These are phyloP conservation scores for Mus minutoides DNA, from an alignment of 2,797 vertebrate species.

Conservation along the genomic window DNA sequence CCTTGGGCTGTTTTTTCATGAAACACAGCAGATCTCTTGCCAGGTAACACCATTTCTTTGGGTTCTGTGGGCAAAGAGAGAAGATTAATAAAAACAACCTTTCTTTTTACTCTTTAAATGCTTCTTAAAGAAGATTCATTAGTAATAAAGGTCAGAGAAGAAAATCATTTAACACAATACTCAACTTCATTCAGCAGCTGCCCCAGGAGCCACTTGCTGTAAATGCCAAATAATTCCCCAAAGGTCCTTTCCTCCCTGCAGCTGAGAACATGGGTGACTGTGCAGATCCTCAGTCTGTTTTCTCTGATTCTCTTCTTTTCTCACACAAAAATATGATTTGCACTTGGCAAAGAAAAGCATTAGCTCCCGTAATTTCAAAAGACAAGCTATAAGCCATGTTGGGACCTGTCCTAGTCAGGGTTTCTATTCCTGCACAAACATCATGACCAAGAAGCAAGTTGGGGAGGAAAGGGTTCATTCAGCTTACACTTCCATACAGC, in stretches of 20 bases:
- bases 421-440: no score
- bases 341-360: background rate
- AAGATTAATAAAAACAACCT: conserved; percentile 84
- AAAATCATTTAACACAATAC: conserved; percentile 83
- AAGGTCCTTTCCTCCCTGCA: conserved; percentile 73
- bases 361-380: conserved; percentile 54
- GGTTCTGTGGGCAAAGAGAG: conserved; percentile 85
- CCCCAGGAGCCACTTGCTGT: conserved; percentile 80
- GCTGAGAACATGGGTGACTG: conserved; percentile 67
- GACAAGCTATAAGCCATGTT: conserved; percentile 62
- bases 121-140: conserved; percentile 84
- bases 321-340: conserved; percentile 49
- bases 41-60: conserved; percentile 86
- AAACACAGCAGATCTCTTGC: conserved; percentile 84
- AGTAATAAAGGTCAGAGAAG: conserved; percentile 86
- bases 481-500: no score
- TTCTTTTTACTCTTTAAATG: conserved; percentile 81
- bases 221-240: conserved; percentile 85
- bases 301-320: conserved; percentile 65
- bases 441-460: no score
- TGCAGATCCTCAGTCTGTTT: conserved; percentile 54
- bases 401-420: no score
- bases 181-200: conserved; percentile 80
- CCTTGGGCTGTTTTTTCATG: conserved; percentile 86
- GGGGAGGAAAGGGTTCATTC: no score